Evolutionary conservation across 2,113 vertebrate genomes (phyloP).

Genomic region (Ptilorrhoa leucosticta): DNA sequence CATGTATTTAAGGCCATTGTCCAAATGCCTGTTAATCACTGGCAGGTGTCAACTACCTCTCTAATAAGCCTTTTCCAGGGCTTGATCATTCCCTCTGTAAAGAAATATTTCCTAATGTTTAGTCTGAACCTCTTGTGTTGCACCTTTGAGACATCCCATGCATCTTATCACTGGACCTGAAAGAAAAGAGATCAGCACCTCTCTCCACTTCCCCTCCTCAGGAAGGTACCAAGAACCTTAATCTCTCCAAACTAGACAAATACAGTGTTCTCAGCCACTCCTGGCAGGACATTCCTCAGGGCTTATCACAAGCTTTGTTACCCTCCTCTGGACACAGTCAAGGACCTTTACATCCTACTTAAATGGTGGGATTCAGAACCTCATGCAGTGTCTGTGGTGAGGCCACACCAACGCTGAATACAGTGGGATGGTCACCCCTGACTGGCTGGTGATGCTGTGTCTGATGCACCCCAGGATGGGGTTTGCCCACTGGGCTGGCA

Average conservation of each 20-base stretch:
- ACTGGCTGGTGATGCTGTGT: not conserved
- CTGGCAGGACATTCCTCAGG: not conserved
- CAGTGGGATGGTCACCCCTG: not conserved
- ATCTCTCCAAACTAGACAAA: not conserved
- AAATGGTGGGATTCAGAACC: too few relatives aligned
- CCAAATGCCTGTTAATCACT: not conserved
- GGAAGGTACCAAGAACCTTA: not conserved
- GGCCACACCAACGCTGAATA: fast-evolving
- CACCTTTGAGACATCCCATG: not conserved
- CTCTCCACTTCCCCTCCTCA: not conserved
- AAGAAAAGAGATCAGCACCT: not conserved
- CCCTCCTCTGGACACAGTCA: not conserved
- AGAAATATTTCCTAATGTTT: not conserved
- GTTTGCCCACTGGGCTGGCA: not conserved
- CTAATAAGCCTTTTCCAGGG: not conserved
- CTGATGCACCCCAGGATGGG: not conserved
- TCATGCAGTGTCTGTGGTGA: fast-evolving
- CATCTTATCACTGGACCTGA: not conserved
- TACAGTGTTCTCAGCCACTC: not conserved
- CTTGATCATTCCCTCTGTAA: not conserved
- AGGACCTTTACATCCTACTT: not conserved
- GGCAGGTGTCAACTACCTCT: not conserved
- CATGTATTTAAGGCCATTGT: not conserved
- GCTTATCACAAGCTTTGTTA: not conserved
- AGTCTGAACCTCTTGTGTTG: not conserved